A percentile compares a stretch with the other conserved stretches of the same genome.
These are phyloP conservation scores for Phyllostomus discolor DNA, from an alignment of 2,113 vertebrate species.

Conservation along the genomic window DNA sequence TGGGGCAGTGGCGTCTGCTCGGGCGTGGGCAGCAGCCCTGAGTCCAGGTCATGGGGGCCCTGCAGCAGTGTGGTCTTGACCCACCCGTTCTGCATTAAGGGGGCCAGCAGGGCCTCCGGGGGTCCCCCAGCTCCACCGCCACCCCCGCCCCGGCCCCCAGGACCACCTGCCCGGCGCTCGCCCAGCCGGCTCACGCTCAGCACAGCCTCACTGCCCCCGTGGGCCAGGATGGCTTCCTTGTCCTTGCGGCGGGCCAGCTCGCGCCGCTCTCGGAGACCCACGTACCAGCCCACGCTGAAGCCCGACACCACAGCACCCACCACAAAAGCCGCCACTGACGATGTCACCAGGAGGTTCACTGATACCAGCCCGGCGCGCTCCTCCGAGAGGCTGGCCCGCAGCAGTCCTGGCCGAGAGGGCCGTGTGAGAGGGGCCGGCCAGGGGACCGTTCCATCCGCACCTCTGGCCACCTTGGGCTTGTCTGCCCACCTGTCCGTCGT, in stretches of 20 bases:
- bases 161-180: constrained; percentile 73
- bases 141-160: constrained; percentile 59
- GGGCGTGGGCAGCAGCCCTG: constrained; percentile 92
- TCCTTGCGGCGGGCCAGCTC: constrained; percentile 89
- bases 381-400: constrained; percentile 92
- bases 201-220: constrained; percentile 85
- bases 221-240: constrained; percentile 91
- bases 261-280: constrained; percentile 91
- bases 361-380: constrained; percentile 93
- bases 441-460: fast-evolving
- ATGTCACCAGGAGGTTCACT: constrained; percentile 93
- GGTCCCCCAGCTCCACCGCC: constrained; percentile 70
- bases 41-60: constrained; percentile 86
- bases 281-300: constrained; percentile 95
- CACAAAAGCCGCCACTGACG: constrained; percentile 93
- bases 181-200: constrained; percentile 93
- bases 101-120: constrained; percentile 84
- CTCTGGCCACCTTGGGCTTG: background rate
- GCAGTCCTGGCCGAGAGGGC: constrained; percentile 81
- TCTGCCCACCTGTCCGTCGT: background rate
- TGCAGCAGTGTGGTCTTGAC: constrained; percentile 82
- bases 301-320: constrained; percentile 94
- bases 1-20: constrained; percentile 97
- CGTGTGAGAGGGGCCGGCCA: background rate
- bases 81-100: constrained; percentile 91